Base-by-base conservation (phyloP, 2,888 invertebrate species). In the Trachelus iudaicus region DNA sequence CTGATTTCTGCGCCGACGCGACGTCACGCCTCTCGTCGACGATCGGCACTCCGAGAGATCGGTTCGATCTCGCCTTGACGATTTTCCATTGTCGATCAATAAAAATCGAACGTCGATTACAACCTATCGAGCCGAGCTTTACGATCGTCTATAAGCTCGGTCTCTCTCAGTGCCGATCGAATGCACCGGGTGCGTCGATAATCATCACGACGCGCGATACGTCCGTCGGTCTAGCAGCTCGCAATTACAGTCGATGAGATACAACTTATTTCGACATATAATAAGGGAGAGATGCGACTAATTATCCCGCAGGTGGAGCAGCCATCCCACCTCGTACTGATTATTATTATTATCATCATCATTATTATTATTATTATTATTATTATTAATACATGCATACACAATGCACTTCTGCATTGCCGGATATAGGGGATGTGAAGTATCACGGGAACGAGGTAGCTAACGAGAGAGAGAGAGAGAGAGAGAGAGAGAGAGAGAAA, bases 311-410 rank as follows among this genome's bases (percentile, higher is more conserved):
- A 86, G 91, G 91, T 91, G 91, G 91, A 91, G 88, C 89, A 87
- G 91, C 91, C 91, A 91, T 90, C 91, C 91, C 91, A 91, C 90
- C 91, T 90, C 91, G 91, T 90, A 90, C 90, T 89, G 90, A 88
- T 88, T 56, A 56, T 56, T 56, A 56, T 56, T 56, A 56, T 40
- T 15, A 40, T 37, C 13, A 37, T 37, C 4, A 35, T 35, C 1
- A 35, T 35, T 11, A 35, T 40, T 4, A 40, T 40, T 15, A 40
- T 40, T 15, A 40, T 40, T 40, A 40, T 40, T 40, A 40, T 40
- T 23, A 40, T 56, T 23, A 56, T 56, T 56, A 23, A 56, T 56
- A 56, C 56, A 56, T 56, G 56, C 56, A 56, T 56, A 56, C 56
- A 56, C 56, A 56, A 23, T 56, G 56, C 76, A 82, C 85, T 87